These are phyloP conservation scores for Climacteris rufus DNA, from an alignment of 2,113 vertebrate species.

Conservation along the genomic window DNA sequence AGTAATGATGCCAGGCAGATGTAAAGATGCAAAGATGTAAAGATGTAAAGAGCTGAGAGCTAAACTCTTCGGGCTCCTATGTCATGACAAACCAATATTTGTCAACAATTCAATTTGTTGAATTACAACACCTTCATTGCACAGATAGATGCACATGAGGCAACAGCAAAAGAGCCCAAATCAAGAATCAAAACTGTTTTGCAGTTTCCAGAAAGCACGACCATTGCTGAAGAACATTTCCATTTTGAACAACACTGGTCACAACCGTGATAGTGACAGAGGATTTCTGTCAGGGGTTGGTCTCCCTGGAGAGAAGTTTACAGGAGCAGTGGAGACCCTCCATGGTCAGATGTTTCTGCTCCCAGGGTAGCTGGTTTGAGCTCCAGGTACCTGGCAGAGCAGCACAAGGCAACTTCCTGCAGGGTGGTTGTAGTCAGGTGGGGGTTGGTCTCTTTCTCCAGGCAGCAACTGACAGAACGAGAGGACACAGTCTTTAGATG, in stretches of 20 bases:
- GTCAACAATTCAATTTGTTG: too few relatives aligned
- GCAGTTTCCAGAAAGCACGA: not conserved
- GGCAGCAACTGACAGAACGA: too few relatives aligned
- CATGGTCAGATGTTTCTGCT: rapidly evolving
- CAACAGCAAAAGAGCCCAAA: not conserved
- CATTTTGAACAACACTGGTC: not conserved
- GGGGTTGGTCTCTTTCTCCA: too few relatives aligned
- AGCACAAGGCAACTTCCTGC: too few relatives aligned
- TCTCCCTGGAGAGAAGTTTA: rapidly evolving
- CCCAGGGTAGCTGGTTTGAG: not conserved
- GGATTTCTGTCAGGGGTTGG: not conserved
- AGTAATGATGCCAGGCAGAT: not conserved
- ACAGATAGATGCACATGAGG: rapidly evolving
- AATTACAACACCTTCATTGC: rapidly evolving
- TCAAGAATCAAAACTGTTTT: not conserved
- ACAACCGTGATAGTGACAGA: rapidly evolving
- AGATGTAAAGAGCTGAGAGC: not conserved
- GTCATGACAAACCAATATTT: rapidly evolving
- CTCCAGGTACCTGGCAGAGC: not conserved
- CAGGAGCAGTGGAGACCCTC: not conserved
- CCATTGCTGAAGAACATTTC: not conserved
- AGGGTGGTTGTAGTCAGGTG: too few relatives aligned
- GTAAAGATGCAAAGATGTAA: too few relatives aligned
- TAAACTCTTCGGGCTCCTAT: not conserved
- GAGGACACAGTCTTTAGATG: too few relatives aligned